Evolutionary conservation across 2,113 vertebrate genomes (phyloP).

Genomic region (Planiliza haematocheilus): DNA sequence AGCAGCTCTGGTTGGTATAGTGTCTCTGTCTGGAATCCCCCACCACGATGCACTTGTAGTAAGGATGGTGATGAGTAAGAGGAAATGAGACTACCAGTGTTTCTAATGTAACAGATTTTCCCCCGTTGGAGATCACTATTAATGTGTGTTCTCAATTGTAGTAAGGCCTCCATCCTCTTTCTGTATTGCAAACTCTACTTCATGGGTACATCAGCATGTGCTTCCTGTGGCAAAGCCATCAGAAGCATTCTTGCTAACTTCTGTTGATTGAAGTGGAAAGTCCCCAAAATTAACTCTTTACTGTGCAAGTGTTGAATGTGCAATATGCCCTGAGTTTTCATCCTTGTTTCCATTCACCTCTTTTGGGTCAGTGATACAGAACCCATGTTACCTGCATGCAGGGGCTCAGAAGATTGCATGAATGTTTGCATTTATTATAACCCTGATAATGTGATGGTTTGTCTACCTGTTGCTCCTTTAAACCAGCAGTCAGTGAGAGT

Average conservation of each 20-base stretch:
- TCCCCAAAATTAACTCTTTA: too few relatives aligned
- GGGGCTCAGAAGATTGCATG: neutral
- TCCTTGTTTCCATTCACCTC: too few relatives aligned
- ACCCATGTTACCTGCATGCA: neutral
- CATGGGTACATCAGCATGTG: neutral
- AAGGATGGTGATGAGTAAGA: conserved; percentile 40
- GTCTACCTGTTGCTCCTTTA: neutral
- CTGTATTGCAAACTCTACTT: too few relatives aligned
- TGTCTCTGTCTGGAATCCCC: conserved; percentile 46
- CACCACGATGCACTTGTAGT: conserved; percentile 26
- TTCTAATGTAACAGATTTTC: conserved; percentile 1
- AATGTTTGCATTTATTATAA: too few relatives aligned
- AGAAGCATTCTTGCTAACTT: too few relatives aligned
- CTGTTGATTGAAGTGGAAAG: too few relatives aligned
- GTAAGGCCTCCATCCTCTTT: neutral
- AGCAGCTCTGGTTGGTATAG: conserved; percentile 26
- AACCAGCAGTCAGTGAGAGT: conserved; percentile 24
- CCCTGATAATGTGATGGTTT: neutral
- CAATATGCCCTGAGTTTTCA: too few relatives aligned
- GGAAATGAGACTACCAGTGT: neutral
- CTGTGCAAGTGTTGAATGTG: too few relatives aligned
- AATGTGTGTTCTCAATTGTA: neutral
- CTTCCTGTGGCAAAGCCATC: neutral
- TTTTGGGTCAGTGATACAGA: neutral
- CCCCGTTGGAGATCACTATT: neutral